Conservation (phyloP, 2,113 vertebrate genomes). For the Donacobius atricapilla region DNA sequence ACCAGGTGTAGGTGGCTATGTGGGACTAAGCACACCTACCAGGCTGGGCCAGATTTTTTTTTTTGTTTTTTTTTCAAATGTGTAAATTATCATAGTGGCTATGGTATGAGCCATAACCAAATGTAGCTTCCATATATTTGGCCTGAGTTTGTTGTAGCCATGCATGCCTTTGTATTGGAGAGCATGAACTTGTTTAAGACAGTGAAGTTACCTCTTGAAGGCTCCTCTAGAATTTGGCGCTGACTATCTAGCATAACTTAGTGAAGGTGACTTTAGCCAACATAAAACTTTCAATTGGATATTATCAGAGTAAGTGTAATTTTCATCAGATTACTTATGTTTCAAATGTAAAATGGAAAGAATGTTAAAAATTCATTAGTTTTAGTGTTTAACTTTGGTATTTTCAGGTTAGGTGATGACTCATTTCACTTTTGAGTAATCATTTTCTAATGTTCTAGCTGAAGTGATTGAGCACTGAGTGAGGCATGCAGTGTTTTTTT, state of each 20-base stretch:
- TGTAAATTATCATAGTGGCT: background rate
- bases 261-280: background rate
- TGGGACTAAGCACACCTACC: background rate
- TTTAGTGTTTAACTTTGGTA: background rate
- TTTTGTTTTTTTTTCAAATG: too few species aligned
- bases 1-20: background rate
- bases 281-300: background rate
- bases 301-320: background rate
- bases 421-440: background rate
- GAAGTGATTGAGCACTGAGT: background rate
- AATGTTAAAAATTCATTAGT: background rate
- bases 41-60: background rate
- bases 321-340: background rate
- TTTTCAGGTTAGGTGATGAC: background rate
- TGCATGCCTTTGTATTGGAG: background rate
- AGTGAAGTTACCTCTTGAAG: background rate
- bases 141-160: background rate
- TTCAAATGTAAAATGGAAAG: background rate
- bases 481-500: background rate
- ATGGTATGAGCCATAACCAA: background rate
- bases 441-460: background rate
- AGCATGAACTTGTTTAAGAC: background rate
- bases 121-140: background rate
- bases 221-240: background rate
- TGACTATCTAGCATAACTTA: background rate